Percentiles rank a stretch among this genome's conserved stretches.
phyloP scores from a whole-genome alignment of 2,113 vertebrate genomes.

The Otus sunia region DNA sequence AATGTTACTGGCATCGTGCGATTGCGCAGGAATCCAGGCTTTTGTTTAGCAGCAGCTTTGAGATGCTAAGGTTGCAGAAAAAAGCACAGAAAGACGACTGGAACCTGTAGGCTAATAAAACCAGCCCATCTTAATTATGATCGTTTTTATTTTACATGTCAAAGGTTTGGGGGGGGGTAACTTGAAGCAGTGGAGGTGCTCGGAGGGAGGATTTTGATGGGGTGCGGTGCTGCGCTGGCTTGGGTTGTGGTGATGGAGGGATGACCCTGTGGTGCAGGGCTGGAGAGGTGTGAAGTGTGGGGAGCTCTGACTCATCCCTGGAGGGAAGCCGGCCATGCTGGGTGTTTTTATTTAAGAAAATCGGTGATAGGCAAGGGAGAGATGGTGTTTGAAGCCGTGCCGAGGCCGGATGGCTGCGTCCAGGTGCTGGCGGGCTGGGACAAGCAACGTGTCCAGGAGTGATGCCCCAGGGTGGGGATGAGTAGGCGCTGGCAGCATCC shows the following conservation, averaged over 20 bases:
- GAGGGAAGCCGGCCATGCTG: rapidly evolving
- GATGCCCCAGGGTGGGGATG: rapidly evolving
- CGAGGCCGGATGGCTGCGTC: background rate
- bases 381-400: background rate
- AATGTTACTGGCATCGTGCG: background rate
- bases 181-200: background rate
- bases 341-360: background rate
- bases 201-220: background rate
- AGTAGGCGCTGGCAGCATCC: background rate
- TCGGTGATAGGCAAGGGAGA: rapidly evolving
- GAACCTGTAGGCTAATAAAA: background rate
- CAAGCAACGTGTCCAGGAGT: rapidly evolving
- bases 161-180: rapidly evolving
- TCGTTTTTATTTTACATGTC: background rate
- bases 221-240: too few species aligned
- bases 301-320: background rate
- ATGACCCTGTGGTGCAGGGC: too few species aligned
- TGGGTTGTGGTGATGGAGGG: background rate
- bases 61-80: background rate
- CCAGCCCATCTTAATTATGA: background rate
- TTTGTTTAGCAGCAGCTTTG: background rate
- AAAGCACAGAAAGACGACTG: rapidly evolving
- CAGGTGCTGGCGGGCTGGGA: rapidly evolving
- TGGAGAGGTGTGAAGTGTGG: background rate
- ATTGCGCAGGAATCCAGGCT: background rate